Evolutionary conservation across 2,797 vertebrate species (phyloP), one percentile per base, ranked within the genome.

Genomic region (Eremophila alpestris): DNA sequence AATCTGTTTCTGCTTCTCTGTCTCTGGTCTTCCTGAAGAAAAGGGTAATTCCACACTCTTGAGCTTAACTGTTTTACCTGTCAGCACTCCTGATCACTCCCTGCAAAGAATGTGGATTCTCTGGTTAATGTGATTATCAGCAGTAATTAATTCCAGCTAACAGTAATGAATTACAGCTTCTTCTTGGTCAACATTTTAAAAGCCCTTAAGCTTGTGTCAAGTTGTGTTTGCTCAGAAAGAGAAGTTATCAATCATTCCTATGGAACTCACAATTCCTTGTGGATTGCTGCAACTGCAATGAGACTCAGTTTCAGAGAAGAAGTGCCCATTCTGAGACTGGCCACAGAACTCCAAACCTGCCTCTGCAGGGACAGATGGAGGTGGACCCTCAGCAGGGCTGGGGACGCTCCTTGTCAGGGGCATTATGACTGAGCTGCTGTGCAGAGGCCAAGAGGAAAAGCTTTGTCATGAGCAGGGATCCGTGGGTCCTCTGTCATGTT

Each of bases 401-500:
- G n/a, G 27, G 13, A 65, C 3, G 4, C 11, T 48, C 52, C 0
- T 1, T 9, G 7, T 27, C 2, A 3, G 13, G 17, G 17, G 1
- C 9, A 60, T 78, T 40, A 3, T 15, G 52, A 40, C 41, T 20
- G 11, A 58, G 24, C 19, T 30, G 62, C 48, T 34, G 12, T 2
- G 10, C 23, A 16, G 75, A n/a, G 36, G 20, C 58, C 0, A 4
- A 48, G 75, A 43, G 34, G 46, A 56, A 52, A 65, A 70, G 24
- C 5, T 62, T 48, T 71, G 34, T 16, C 38, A 54, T 2, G 13
- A 30, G 63, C 43, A 40, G 51, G 30, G 16, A 20, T 41, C 30
- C 0, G 0, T 7, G n/a, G 22, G 13, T 24, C 22, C 22, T 73
- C 9, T 2, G 13, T 30, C 55, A 3, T 0, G 0, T 3, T 4